Conservation (phyloP, 1,140 invertebrate species). For the Frieseomelitta varia region DNA sequence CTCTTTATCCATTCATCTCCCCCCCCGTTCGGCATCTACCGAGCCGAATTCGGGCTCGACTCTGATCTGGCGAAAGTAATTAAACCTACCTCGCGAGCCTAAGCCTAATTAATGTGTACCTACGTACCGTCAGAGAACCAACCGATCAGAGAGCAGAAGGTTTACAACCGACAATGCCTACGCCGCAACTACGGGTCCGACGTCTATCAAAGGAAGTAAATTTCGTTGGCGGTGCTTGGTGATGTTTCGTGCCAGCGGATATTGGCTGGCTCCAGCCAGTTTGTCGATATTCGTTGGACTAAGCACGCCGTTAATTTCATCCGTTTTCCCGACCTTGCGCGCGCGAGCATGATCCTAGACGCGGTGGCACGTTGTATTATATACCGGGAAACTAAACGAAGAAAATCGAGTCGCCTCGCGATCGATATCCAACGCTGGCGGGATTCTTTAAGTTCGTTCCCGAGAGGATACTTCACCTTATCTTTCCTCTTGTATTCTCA, state of each 20-base stretch:
- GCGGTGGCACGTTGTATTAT: background rate
- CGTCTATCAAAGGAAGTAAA: conserved; percentile 68
- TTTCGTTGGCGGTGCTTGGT: conserved; percentile 52
- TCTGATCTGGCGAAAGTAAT: conserved; percentile 81
- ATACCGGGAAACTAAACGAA: background rate
- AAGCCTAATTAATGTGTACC: conserved; percentile 80
- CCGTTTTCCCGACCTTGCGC: background rate
- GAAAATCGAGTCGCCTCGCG: background rate
- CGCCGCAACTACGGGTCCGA: conserved; percentile 46
- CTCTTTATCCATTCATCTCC: conserved; percentile 16
- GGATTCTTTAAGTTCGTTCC: background rate
- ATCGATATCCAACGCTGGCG: background rate
- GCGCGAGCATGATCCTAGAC: background rate
- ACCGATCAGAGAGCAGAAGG: conserved; percentile 54
- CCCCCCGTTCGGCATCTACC: conserved; percentile 30
- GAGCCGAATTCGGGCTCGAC: conserved; percentile 62
- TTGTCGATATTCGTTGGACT: conserved; percentile 20
- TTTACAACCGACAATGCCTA: conserved; percentile 67
- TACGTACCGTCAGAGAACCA: conserved; percentile 61
- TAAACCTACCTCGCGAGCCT: conserved; percentile 78
- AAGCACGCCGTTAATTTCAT: conserved; percentile 26
- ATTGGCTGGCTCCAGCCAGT: conserved; percentile 37
- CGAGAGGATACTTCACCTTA: background rate
- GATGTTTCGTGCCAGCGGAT: conserved; percentile 15
- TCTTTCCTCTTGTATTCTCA: background rate